Percentiles rank a stretch among this genome's conserved stretches.
Evolutionary conservation across 2,888 invertebrate species (phyloP).

Genomic region (Cephonodes hylas): DNA sequence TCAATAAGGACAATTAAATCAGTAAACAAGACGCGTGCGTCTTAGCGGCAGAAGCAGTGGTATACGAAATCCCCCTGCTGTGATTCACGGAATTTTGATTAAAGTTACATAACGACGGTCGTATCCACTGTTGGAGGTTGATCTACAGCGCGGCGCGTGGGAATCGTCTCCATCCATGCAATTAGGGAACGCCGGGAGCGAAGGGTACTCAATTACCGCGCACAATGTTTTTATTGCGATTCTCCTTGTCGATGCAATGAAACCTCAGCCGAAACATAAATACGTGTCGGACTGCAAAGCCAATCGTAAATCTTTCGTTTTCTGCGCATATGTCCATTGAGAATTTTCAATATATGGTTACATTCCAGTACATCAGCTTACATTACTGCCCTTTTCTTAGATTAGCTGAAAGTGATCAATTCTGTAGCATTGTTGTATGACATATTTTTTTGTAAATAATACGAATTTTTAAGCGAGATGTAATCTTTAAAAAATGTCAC

Average conservation of each 20-base stretch:
- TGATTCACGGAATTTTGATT: slow-evolving; percentile 61
- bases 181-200: slow-evolving; percentile 72
- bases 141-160: slow-evolving; percentile 61
- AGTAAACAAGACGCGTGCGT: slow-evolving; percentile 13
- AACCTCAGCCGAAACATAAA: slow-evolving; percentile 39
- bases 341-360: neutral
- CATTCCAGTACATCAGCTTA: neutral
- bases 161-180: slow-evolving; percentile 66
- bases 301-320: neutral
- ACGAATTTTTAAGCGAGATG: too few species aligned
- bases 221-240: slow-evolving; percentile 67
- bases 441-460: neutral
- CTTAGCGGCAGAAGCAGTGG: neutral
- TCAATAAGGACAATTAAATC: slow-evolving; percentile 9
- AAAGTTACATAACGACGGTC: slow-evolving; percentile 54
- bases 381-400: neutral
- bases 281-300: slow-evolving; percentile 4
- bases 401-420: neutral
- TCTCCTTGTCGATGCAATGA: slow-evolving; percentile 54
- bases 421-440: neutral
- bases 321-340: neutral
- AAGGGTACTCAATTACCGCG: slow-evolving; percentile 67
- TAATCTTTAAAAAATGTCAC: neutral
- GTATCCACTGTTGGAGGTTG: slow-evolving; percentile 40
- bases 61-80: slow-evolving; percentile 19